Conservation (phyloP, 2,888 invertebrate species). For the Thymelicus acteon region DNA sequence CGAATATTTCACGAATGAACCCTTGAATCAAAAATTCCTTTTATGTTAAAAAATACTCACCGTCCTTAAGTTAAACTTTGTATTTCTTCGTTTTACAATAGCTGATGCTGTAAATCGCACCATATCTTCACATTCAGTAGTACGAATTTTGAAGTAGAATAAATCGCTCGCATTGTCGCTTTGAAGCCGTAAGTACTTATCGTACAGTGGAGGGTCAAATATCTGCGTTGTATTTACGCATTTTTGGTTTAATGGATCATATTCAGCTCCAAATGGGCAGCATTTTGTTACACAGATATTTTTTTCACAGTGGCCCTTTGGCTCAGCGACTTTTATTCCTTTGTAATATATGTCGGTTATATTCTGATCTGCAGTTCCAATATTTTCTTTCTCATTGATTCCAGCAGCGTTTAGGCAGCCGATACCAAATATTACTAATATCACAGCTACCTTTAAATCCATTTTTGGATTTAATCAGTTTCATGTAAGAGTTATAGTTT, state of each 20-base stretch:
- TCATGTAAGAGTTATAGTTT: too few species aligned
- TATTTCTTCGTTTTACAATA: not conserved
- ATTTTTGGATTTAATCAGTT: constrained; percentile 1
- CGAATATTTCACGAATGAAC: too few species aligned
- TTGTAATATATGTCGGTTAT: constrained; percentile 19
- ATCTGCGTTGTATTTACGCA: constrained; percentile 9
- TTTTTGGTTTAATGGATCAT: not conserved
- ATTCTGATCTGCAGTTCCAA: not conserved
- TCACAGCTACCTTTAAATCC: constrained; percentile 13
- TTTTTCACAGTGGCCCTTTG: not conserved
- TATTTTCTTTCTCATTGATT: not conserved
- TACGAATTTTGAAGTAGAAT: constrained; percentile 14
- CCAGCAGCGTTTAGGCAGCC: not conserved
- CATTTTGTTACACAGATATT: constrained; percentile 21
- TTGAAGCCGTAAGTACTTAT: constrained; percentile 3
- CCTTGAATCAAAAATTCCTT: not conserved
- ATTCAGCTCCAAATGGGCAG: constrained; percentile 16
- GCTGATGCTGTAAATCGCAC: not conserved
- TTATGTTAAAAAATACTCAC: constrained; percentile 3
- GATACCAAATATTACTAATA: constrained; percentile 14
- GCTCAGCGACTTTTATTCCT: not conserved
- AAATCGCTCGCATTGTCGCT: not conserved
- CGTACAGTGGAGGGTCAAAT: not conserved
- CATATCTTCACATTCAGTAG: not conserved
- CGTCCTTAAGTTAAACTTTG: constrained; percentile 6